Percentiles rank a stretch among this genome's conserved stretches.
Conservation (phyloP, 2,888 invertebrate genomes). For the Lydus trimaculatus region DNA sequence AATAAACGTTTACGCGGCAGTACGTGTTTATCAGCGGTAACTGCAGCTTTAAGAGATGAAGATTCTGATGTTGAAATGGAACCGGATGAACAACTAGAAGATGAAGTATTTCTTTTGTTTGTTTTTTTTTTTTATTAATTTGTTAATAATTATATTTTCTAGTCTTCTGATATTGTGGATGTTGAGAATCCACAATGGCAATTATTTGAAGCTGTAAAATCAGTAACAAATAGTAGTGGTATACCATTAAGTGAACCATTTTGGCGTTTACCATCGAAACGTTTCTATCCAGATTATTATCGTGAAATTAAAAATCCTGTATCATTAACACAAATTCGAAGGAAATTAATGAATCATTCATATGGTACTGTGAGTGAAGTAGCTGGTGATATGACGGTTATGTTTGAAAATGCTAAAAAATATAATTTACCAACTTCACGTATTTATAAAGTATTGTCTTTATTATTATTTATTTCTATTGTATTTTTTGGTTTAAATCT, state of each 20-base stretch:
- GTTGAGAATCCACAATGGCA: slow-evolving; percentile 88
- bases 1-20: slow-evolving; percentile 65
- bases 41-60: slow-evolving; percentile 70
- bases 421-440: slow-evolving; percentile 84
- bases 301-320: slow-evolving; percentile 96
- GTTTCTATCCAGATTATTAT: slow-evolving; percentile 97
- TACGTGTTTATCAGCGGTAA: slow-evolving; percentile 67
- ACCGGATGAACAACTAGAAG: slow-evolving; percentile 61
- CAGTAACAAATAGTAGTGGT: slow-evolving; percentile 71
- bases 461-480: no score
- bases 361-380: slow-evolving; percentile 89
- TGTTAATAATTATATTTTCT: slow-evolving; percentile 67
- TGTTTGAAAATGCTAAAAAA: slow-evolving; percentile 96
- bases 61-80: slow-evolving; percentile 69
- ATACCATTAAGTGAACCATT: slow-evolving; percentile 89
- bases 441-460: slow-evolving; percentile 72
- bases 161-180: slow-evolving; percentile 54
- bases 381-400: slow-evolving; percentile 92
- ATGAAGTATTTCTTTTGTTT: slow-evolving; percentile 58
- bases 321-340: slow-evolving; percentile 89
- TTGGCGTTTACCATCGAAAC: slow-evolving; percentile 88
- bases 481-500: no score
- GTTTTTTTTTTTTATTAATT: no score
- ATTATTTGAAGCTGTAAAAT: slow-evolving; percentile 83
- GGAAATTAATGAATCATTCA: slow-evolving; percentile 80